phyloP scores from a whole-genome alignment of 2,888 invertebrate species.

The Nycteola revayana region DNA sequence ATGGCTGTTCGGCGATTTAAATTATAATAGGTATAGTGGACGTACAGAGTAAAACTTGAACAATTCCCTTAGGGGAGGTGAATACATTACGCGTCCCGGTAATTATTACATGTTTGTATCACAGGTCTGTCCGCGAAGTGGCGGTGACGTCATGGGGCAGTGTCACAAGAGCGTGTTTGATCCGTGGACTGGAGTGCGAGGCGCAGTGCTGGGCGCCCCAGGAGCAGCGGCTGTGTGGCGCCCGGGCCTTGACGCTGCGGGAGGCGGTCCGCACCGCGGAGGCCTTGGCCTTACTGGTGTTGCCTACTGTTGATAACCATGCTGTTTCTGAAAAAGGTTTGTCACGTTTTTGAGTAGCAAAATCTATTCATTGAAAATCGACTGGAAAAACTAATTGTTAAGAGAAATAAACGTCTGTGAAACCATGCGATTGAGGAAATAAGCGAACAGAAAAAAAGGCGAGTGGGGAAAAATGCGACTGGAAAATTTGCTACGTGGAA shows the following conservation, averaged over 20 bases:
- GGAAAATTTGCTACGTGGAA: no score
- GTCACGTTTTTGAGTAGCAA: background rate
- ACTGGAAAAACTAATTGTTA: conserved; percentile 7
- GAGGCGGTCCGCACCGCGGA: conserved; percentile 48
- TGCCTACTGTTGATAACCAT: conserved; percentile 57
- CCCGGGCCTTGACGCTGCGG: background rate
- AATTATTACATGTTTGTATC: no score
- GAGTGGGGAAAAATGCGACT: no score
- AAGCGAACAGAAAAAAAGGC: no score
- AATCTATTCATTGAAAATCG: conserved; percentile 2
- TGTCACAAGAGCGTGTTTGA: conserved; percentile 51
- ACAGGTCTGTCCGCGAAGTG: conserved; percentile 63
- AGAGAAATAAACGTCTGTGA: no score
- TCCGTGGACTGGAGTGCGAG: conserved; percentile 40
- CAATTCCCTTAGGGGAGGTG: no score
- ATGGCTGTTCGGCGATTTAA: no score
- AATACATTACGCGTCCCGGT: no score
- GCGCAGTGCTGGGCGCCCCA: conserved; percentile 56
- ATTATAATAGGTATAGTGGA: no score
- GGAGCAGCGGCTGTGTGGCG: conserved; percentile 36
- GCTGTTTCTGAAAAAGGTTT: conserved; percentile 60
- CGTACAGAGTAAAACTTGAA: no score
- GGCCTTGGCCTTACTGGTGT: conserved; percentile 56
- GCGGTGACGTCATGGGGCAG: conserved; percentile 65
- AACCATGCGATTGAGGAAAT: no score